phyloP scores from a whole-genome alignment of 1,140 invertebrate species.

The Lerema accius region DNA sequence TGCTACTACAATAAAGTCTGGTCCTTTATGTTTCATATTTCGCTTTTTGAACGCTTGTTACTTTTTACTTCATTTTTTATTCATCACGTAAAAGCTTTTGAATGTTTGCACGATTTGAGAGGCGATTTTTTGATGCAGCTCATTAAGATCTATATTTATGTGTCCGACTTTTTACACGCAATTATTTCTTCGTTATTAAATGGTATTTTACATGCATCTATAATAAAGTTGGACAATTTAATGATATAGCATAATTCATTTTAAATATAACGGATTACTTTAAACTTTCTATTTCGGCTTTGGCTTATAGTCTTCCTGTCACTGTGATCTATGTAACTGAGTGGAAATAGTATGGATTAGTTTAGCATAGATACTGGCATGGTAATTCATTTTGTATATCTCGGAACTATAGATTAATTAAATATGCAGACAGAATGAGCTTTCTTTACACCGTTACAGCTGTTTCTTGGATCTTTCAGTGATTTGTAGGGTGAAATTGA shows the following conservation, averaged over 20 bases:
- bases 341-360: too few species aligned
- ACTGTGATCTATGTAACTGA: too few species aligned
- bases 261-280: not conserved
- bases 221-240: not conserved
- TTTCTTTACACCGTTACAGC: not conserved
- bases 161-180: not conserved
- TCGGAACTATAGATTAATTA: too few species aligned
- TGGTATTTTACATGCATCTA: not conserved
- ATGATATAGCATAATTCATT: not conserved
- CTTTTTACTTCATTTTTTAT: constrained; percentile 26
- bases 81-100: constrained; percentile 28
- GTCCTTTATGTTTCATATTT: constrained; percentile 29
- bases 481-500: not conserved
- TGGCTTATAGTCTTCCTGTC: too few species aligned
- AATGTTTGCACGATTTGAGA: constrained; percentile 26
- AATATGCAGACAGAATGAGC: too few species aligned
- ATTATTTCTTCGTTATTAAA: not conserved
- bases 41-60: constrained; percentile 18
- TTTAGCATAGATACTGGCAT: too few species aligned
- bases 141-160: constrained; percentile 6
- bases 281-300: too few species aligned
- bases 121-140: constrained; percentile 7
- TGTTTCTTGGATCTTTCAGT: not conserved
- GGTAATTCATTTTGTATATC: too few species aligned
- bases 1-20: constrained; percentile 28